Base-by-base conservation (phyloP, 2,797 vertebrate genomes). In the Acipenser transmontanus region DNA sequence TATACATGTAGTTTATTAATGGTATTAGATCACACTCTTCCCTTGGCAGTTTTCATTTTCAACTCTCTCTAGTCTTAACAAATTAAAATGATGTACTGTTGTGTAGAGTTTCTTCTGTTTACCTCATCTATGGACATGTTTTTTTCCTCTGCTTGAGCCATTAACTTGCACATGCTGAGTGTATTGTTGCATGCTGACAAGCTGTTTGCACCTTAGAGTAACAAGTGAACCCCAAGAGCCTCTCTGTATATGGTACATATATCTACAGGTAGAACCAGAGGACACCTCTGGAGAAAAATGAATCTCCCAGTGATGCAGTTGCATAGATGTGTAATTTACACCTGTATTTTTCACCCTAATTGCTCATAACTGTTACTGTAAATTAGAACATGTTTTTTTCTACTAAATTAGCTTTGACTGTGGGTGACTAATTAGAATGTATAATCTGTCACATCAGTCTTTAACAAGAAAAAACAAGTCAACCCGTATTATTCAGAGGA, bases 341-440 rank as follows among this genome's bases (percentile, higher is more conserved):
- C 49, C 34, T 50, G 51, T 59, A 54, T 61, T 9, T 65, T 50
- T 14, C 67, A 8, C 48, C 52, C 47, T 98, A 96, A 96, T 97
- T 95, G 91, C 88, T 84, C 85, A 88, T 94, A 95, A 95, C 96
- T 95, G 93, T 96, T 94, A 95, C 88, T 75, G 78, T 88, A 89
- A 89, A 85, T 79, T 82, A 73, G 87, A 86, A 89, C 90, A 87
- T 80, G 75, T 92, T 93, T 77, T 73, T 79, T 92, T 91, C 88
- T 88, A 86, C 82, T 91, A 92, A 96, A 96, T 95, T 89, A 96
- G 90, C 93, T 88, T 87, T 77, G 84, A 89, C 88, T 91, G 74
- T 57, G 80, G 84, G 79, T 85, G 85, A 88, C 92, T 96, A 93
- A 96, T 97, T 96, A 97, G 89, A 87, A 76, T 70, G 78, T 76